Evolutionary conservation across 2,113 vertebrate genomes (phyloP).

Genomic region (Todiramphus saurophagus): DNA sequence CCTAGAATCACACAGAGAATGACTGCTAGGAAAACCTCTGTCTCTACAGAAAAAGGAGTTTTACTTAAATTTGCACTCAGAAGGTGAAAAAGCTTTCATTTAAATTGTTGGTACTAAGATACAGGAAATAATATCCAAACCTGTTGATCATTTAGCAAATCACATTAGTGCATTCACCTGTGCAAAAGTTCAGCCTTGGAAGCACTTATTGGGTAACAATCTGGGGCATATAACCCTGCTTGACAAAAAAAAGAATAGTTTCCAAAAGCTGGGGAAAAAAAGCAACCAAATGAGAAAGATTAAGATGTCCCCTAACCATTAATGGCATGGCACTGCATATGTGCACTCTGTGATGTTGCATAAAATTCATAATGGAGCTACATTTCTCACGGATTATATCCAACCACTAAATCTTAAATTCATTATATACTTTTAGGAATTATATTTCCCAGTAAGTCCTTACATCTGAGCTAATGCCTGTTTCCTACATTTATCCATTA

Average conservation of each 20-base stretch:
- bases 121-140: background rate
- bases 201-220: background rate
- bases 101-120: background rate
- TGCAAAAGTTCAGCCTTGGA: background rate
- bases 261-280: background rate
- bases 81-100: background rate
- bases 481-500: background rate
- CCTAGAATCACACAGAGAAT: background rate
- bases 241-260: background rate
- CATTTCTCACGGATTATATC: background rate
- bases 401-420: background rate
- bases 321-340: background rate
- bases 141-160: background rate
- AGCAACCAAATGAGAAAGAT: background rate
- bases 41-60: background rate
- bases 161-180: background rate
- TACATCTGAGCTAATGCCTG: background rate
- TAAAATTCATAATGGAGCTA: background rate
- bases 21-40: background rate
- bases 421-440: background rate
- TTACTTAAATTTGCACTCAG: background rate
- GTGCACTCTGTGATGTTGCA: background rate
- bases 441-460: background rate
- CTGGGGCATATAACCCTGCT: background rate
- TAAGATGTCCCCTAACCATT: background rate